Percentiles rank a stretch among this genome's conserved stretches.
phyloP scores from a whole-genome alignment of 2,888 invertebrate species.

The Lithophane socia region DNA sequence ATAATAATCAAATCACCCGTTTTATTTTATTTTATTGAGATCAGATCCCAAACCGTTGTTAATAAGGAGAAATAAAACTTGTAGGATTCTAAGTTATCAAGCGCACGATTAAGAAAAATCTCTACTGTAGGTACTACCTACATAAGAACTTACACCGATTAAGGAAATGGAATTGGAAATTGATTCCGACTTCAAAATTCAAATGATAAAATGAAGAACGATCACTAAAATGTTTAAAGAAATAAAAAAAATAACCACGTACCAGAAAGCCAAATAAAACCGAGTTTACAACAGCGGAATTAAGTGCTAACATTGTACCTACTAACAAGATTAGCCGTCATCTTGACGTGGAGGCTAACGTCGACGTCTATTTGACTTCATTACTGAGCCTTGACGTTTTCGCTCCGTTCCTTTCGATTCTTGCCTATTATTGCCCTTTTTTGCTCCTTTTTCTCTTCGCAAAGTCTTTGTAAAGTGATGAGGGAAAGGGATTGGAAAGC shows the following conservation, averaged over 20 bases:
- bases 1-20: not conserved
- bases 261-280: constrained; percentile 16
- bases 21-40: not conserved
- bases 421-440: constrained; percentile 44
- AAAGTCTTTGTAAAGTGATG: constrained; percentile 47
- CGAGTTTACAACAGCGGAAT: constrained; percentile 25
- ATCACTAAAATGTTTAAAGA: too few species aligned
- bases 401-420: constrained; percentile 38
- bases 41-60: not conserved
- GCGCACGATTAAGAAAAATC: too few species aligned
- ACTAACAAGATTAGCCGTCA: constrained; percentile 53
- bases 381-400: constrained; percentile 45
- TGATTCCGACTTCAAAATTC: too few species aligned
- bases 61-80: not conserved
- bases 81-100: too few species aligned
- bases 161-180: too few species aligned
- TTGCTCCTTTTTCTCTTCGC: constrained; percentile 34
- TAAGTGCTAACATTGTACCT: constrained; percentile 45
- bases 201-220: too few species aligned
- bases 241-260: not conserved
- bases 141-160: too few species aligned
- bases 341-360: constrained; percentile 35
- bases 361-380: constrained; percentile 60
- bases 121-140: too few species aligned
- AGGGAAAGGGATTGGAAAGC: constrained; percentile 42